A percentile compares a stretch with the other conserved stretches of the same genome.
Conservation (phyloP, 2,797 vertebrate genomes). For the Malurus splendens region DNA sequence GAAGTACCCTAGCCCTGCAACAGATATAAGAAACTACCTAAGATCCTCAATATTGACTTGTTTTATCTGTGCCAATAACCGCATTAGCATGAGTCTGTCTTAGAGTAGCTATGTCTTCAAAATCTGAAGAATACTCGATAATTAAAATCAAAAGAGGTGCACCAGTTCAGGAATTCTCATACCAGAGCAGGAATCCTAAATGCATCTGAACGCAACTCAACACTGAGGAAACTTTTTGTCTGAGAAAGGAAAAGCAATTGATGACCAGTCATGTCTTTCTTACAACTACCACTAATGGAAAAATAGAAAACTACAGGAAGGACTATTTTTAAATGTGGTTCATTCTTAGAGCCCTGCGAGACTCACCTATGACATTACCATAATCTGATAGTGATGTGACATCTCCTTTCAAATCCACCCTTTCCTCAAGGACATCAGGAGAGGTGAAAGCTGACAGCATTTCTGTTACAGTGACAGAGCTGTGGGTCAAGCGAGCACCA, state of each 20-base stretch:
- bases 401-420: conserved; percentile 3
- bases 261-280: not conserved
- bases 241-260: not conserved
- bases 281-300: not conserved
- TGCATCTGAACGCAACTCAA: not conserved
- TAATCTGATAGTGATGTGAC: not conserved
- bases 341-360: not conserved
- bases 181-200: not conserved
- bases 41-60: not conserved
- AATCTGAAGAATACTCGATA: not conserved
- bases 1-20: not conserved
- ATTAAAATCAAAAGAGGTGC: not conserved
- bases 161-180: not conserved
- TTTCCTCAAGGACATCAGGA: conserved; percentile 17
- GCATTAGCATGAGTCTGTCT: not conserved
- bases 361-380: not conserved
- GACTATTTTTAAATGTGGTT: not conserved
- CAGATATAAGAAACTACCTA: not conserved
- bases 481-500: not conserved
- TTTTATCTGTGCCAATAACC: not conserved
- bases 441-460: conserved; percentile 6
- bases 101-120: not conserved
- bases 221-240: not conserved
- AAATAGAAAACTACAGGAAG: not conserved
- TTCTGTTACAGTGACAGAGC: not conserved